Percentiles rank a stretch among this genome's conserved stretches.
These are phyloP conservation scores for Cataglyphis altisquamis DNA, from an alignment of 2,888 invertebrate species.

Conservation along the genomic window DNA sequence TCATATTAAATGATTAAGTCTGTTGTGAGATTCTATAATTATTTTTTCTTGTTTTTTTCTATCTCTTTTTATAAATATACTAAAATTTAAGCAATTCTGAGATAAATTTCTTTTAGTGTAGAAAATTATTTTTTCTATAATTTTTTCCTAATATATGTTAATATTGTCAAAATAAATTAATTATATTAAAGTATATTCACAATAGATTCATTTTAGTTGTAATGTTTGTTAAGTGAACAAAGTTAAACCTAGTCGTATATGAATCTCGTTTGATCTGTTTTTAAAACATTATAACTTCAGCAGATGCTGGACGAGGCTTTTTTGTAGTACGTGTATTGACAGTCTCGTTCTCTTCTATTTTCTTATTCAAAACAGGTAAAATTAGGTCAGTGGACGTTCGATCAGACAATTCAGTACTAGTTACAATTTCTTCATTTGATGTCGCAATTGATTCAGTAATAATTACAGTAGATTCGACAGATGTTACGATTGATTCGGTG, in stretches of 20 bases:
- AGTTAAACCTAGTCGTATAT: background rate
- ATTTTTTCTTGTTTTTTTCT: background rate
- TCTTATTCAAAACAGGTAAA: constrained; percentile 18
- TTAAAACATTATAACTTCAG: constrained; percentile 64
- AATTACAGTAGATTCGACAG: background rate
- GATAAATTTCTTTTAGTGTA: background rate
- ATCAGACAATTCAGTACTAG: background rate
- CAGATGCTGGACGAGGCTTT: constrained; percentile 52
- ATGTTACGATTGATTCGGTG: constrained; percentile 8
- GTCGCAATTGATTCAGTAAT: background rate
- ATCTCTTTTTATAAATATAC: background rate
- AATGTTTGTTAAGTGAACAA: background rate
- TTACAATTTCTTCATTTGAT: background rate
- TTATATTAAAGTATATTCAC: background rate
- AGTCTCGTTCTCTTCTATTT: constrained; percentile 44
- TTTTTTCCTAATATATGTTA: background rate
- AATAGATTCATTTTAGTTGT: background rate
- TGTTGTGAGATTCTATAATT: background rate
- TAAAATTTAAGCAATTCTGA: background rate
- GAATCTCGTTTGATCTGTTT: background rate
- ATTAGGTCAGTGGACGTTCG: constrained; percentile 9
- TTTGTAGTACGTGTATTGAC: constrained; percentile 16
- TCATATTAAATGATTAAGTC: background rate
- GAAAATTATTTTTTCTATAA: background rate
- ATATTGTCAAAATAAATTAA: constrained; percentile 2